These are phyloP conservation scores for Amphiprion clarkii DNA, from an alignment of 2,797 vertebrate genomes.

Conservation along the genomic window DNA sequence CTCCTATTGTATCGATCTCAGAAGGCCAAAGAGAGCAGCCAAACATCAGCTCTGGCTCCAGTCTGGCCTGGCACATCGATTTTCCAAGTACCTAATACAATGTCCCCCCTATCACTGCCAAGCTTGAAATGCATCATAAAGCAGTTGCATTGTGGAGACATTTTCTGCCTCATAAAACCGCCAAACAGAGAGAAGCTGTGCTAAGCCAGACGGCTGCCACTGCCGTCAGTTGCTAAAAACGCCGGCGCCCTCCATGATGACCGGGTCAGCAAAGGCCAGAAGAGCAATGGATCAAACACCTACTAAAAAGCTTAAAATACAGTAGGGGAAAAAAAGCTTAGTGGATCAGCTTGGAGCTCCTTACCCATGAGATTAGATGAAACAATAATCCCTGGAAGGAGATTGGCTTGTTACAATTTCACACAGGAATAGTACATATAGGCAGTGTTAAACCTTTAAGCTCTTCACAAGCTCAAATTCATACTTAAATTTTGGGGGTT, in stretches of 20 bases:
- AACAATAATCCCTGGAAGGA: constrained; percentile 45
- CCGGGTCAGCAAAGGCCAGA: constrained; percentile 53
- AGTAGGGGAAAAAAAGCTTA: constrained; percentile 23
- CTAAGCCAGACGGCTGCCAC: constrained; percentile 41
- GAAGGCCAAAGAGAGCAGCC: constrained; percentile 61
- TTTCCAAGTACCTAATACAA: constrained; percentile 71
- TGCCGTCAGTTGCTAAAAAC: constrained; percentile 28
- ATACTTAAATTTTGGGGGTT: not conserved
- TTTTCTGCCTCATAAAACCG: constrained; percentile 73
- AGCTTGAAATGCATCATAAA: constrained; percentile 72
- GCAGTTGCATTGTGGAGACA: constrained; percentile 56
- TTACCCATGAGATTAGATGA: constrained; percentile 33
- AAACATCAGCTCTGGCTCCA: constrained; percentile 69
- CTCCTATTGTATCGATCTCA: constrained; percentile 61
- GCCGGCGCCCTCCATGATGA: constrained; percentile 9
- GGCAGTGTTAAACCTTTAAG: not conserved
- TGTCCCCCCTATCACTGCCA: constrained; percentile 42
- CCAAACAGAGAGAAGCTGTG: constrained; percentile 59
- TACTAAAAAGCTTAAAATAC: constrained; percentile 46
- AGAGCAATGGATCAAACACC: constrained; percentile 55
- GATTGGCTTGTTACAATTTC: constrained; percentile 23
- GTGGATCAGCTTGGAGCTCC: constrained; percentile 35
- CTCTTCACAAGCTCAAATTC: not conserved
- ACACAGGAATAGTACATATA: constrained; percentile 14
- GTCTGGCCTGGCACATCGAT: constrained; percentile 69